Percentiles rank a stretch among this genome's conserved stretches.
These are phyloP conservation scores for Toxonevra muliebris DNA, from an alignment of 2,888 invertebrate species.

Conservation along the genomic window DNA sequence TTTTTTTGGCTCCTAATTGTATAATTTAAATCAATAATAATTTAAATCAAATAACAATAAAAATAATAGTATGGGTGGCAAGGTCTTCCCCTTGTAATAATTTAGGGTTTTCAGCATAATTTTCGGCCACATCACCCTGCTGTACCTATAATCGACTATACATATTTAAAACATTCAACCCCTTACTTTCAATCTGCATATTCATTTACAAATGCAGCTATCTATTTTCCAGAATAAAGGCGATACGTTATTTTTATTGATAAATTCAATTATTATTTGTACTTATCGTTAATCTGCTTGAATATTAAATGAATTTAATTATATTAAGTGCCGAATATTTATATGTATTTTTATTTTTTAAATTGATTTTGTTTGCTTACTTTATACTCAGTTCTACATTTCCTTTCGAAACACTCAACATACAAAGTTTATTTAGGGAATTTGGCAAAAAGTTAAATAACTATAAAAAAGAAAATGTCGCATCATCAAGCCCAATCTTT, in stretches of 20 bases:
- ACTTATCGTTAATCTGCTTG: constrained; percentile 17
- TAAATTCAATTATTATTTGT: constrained; percentile 2
- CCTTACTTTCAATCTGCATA: no score
- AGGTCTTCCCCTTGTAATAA: no score
- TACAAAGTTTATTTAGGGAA: no score
- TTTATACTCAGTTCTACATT: background rate
- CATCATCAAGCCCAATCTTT: constrained; percentile 48
- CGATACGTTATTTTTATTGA: background rate
- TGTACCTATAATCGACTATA: no score
- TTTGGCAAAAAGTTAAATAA: background rate
- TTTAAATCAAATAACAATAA: no score
- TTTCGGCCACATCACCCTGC: no score
- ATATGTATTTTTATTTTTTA: background rate
- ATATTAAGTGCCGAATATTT: constrained; percentile 45
- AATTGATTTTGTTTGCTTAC: background rate
- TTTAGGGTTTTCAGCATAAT: no score
- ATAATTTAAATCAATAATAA: no score
- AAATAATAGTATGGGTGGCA: no score
- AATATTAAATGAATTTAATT: constrained; percentile 47
- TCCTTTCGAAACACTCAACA: background rate
- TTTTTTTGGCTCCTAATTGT: no score
- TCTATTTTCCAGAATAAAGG: background rate
- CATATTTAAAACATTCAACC: no score
- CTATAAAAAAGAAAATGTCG: constrained; percentile 32
- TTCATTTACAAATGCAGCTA: background rate